Evolutionary conservation across 2,797 vertebrate species (phyloP), one percentile per base, ranked within the genome.

Genomic region (Oreonectes daqikongensis): DNA sequence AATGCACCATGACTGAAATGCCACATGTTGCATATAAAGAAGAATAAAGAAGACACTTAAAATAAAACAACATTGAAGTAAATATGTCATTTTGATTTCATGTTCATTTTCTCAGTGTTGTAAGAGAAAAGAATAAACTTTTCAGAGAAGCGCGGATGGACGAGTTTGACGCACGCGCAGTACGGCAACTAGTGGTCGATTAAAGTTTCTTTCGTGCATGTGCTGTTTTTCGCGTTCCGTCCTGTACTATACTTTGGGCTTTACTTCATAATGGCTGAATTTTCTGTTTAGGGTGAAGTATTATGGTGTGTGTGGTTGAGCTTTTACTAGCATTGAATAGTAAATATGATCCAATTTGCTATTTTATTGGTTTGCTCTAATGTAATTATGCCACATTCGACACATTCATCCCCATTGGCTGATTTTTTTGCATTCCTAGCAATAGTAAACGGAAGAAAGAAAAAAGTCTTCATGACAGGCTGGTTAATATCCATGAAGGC

Each of bases 401-500:
- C 35, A 26, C 0, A 5, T 73, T 38, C 63, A 24, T 17, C 15
- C 9, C n/a, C 52, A 17, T 35, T 35, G 32, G 32, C 32, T 9
- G 32, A 35, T 10, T 35, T 35, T 9, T 52, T 22, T 64, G 5
- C 40, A 35, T 59, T 40, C 18, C 11, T 64, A 20, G 64, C n/a
- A 71, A 17, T 26, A 65, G 18, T 20, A 17, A 73, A 18, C 20
- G 4, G 6, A 17, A 48, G 24, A 10, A 10, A 60, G 17, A 24
- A 63, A 30, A 22, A 40, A 11, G 17, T 48, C 53, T 70, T 18
- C n/a, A 63, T 59, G 66, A n/a, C 38, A 40, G 15, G 42, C 65
- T 26, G 11, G 72, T 80, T 68, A 77, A 52, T 65, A 52, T 69
- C 59, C 28, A 68, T 73, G 69, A 81, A 82, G 82, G 71, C 32